These are phyloP conservation scores for Drosophila suboccidentalis DNA, from an alignment of 2,888 invertebrate genomes.

Conservation along the genomic window DNA sequence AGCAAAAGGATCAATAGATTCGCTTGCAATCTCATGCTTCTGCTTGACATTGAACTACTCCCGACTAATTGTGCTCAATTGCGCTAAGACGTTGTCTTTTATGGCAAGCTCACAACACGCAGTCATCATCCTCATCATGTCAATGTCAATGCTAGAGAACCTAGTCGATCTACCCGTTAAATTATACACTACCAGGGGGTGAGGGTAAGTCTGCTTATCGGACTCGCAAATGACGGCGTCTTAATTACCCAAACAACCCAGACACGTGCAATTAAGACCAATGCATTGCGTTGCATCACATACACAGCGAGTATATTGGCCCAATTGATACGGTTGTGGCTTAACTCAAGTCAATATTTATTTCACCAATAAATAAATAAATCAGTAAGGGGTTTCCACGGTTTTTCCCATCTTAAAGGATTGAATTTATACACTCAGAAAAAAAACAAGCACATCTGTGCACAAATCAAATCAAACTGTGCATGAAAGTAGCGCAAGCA, in stretches of 20 bases:
- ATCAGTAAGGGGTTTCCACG: background rate
- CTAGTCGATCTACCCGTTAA: background rate
- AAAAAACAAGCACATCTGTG: too few relatives aligned
- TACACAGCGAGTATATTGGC: conserved; percentile 1
- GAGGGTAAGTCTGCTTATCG: conserved; percentile 33
- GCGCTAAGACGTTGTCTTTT: conserved; percentile 36
- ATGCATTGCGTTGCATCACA: conserved; percentile 8
- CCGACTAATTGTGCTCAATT: conserved; percentile 5
- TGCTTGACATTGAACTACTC: conserved; percentile 1
- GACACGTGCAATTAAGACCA: conserved; percentile 30
- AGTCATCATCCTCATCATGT: conserved; percentile 38
- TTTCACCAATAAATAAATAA: background rate
- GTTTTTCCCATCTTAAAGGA: too few relatives aligned
- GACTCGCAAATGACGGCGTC: conserved; percentile 37
- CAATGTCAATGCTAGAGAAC: conserved; percentile 25
- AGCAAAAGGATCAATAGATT: conserved; percentile 35
- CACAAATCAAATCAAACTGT: too few relatives aligned
- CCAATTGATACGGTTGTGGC: background rate
- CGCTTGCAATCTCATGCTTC: conserved; percentile 27
- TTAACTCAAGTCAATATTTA: background rate
- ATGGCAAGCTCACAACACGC: conserved; percentile 7
- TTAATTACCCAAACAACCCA: conserved; percentile 41
- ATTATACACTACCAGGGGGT: background rate
- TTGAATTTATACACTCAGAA: background rate
- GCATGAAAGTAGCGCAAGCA: too few relatives aligned